Evolutionary conservation across 2,113 vertebrate genomes (phyloP).

Genomic region (Tricholaema leucomelas): DNA sequence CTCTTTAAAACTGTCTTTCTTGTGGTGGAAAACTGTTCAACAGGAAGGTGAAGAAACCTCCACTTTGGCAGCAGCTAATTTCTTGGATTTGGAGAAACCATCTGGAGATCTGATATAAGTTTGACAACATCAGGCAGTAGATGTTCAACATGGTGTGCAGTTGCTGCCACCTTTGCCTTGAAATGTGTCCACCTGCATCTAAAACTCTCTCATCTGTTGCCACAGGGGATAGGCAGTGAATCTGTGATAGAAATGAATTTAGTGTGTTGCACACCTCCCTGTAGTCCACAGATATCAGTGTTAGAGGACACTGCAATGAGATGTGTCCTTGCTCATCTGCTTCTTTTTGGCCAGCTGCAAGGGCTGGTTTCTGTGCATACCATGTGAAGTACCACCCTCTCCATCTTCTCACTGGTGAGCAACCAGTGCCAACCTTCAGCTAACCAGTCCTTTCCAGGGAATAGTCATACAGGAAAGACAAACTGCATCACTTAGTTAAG

Average conservation of each 20-base stretch:
- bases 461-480: background rate
- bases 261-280: background rate
- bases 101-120: background rate
- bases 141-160: background rate
- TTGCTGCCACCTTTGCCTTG: background rate
- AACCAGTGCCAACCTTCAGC: background rate
- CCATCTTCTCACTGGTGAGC: background rate
- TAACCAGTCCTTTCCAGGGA: background rate
- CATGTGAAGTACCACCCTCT: background rate
- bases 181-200: background rate
- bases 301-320: background rate
- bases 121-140: background rate
- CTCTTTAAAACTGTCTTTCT: background rate
- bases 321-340: no score
- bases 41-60: background rate
- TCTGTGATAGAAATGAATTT: background rate
- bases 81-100: background rate
- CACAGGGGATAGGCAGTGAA: background rate
- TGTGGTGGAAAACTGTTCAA: background rate
- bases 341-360: background rate
- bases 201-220: background rate
- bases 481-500: background rate
- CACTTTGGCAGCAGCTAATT: background rate
- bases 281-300: background rate
- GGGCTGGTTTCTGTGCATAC: background rate